A percentile compares a stretch with the other conserved stretches of the same genome.
Evolutionary conservation across 2,797 vertebrate species (phyloP).

Genomic region (Siniperca undulata): DNA sequence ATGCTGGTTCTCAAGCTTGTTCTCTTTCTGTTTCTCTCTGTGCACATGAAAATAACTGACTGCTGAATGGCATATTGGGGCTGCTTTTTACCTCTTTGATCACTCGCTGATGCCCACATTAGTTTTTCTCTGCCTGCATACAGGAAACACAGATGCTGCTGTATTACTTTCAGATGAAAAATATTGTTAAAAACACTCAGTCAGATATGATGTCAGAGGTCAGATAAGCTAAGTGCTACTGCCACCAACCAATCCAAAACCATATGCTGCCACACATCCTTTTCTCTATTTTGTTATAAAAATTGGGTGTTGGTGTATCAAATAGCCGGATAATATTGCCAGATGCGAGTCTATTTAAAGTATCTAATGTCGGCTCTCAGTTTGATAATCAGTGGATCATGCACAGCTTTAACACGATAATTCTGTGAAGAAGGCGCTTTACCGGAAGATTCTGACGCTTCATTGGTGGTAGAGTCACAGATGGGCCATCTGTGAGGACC

Average conservation of each 20-base stretch:
- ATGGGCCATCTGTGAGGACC: slow-evolving; percentile 58
- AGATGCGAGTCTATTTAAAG: slow-evolving; percentile 68
- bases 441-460: slow-evolving; percentile 32
- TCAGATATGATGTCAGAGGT: slow-evolving; percentile 48
- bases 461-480: slow-evolving; percentile 35
- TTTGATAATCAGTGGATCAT: slow-evolving; percentile 63
- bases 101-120: slow-evolving; percentile 7
- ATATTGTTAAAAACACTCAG: slow-evolving; percentile 26
- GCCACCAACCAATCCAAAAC: slow-evolving; percentile 17
- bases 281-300: slow-evolving; percentile 13
- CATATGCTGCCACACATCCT: slow-evolving; percentile 44
- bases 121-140: slow-evolving; percentile 14
- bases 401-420: slow-evolving; percentile 61
- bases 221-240: slow-evolving; percentile 48
- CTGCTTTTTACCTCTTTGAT: slow-evolving; percentile 48
- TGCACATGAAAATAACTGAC: slow-evolving; percentile 29
- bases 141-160: not conserved
- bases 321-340: slow-evolving; percentile 41
- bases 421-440: slow-evolving; percentile 55
- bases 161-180: slow-evolving; percentile 25
- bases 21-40: slow-evolving; percentile 24
- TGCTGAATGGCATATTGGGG: slow-evolving; percentile 28
- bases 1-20: slow-evolving; percentile 1
- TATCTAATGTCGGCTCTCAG: slow-evolving; percentile 35
- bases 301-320: slow-evolving; percentile 33